Evolutionary conservation across 2,113 vertebrate species (phyloP).

Genomic region (Lanius ludovicianus): DNA sequence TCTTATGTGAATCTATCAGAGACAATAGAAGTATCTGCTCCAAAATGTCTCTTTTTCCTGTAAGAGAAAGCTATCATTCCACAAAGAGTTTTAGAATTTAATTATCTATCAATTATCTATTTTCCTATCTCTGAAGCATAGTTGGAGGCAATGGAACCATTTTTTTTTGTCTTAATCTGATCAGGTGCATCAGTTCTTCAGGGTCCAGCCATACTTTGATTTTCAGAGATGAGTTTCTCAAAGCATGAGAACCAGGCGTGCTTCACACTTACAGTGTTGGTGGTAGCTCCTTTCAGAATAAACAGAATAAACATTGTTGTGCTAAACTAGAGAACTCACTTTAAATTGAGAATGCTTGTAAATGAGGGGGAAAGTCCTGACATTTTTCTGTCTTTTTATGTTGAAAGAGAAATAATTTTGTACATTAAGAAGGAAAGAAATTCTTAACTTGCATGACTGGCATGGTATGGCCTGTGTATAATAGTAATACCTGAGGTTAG

Average conservation of each 20-base stretch:
- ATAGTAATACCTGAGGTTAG: not conserved
- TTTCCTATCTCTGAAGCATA: not conserved
- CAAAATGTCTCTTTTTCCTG: not conserved
- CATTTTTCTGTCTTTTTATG: not conserved
- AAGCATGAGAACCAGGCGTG: not conserved
- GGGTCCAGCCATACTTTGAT: not conserved
- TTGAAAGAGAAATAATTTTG: not conserved
- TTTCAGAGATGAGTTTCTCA: not conserved
- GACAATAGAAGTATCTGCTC: not conserved
- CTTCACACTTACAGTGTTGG: not conserved
- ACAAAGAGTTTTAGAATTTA: not conserved
- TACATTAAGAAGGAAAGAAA: not conserved
- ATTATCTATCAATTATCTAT: not conserved
- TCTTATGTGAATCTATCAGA: not conserved
- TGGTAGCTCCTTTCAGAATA: slow-evolving; percentile 2
- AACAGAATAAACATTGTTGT: not conserved
- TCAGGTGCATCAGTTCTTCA: not conserved
- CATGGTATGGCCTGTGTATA: not conserved
- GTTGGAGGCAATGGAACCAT: not conserved
- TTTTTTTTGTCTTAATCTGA: not conserved
- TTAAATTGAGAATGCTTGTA: not conserved
- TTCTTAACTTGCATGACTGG: not conserved
- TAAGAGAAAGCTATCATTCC: not conserved
- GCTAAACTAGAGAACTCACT: not conserved
- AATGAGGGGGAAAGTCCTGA: not conserved